Evolutionary conservation across 2,888 invertebrate genomes (phyloP).

Genomic region (Glaucopsyche alexis): DNA sequence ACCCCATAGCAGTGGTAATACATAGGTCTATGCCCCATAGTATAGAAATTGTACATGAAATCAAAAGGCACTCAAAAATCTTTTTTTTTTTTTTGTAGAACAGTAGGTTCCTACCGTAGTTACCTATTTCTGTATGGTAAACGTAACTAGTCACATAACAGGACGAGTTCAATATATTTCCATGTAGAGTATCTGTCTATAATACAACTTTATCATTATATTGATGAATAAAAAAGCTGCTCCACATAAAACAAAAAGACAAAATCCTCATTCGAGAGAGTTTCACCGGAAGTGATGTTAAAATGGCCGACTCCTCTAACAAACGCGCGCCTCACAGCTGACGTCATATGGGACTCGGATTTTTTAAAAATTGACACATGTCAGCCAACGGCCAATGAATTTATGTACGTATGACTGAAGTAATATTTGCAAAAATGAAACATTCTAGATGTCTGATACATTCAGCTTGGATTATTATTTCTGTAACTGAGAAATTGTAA

Average conservation of each 20-base stretch:
- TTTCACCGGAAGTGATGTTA: constrained; percentile 21
- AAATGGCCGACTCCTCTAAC: constrained; percentile 25
- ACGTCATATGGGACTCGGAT: constrained; percentile 19
- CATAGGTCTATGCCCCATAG: too few relatives aligned
- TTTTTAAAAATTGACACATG: constrained; percentile 19
- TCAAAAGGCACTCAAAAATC: too few relatives aligned
- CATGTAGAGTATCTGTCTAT: not conserved
- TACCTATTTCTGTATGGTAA: too few relatives aligned
- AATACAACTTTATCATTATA: not conserved
- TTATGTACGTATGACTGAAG: not conserved
- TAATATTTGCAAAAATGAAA: not conserved
- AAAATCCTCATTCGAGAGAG: constrained; percentile 18
- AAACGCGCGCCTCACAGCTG: constrained; percentile 26
- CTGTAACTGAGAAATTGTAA: too few relatives aligned
- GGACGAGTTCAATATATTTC: not conserved
- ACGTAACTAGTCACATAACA: not conserved
- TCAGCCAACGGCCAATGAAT: constrained; percentile 7
- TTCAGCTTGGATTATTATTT: too few relatives aligned
- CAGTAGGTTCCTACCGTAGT: too few relatives aligned
- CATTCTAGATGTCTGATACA: too few relatives aligned
- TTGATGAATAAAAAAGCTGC: not conserved
- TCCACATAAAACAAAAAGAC: constrained; percentile 13
- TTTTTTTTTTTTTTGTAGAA: too few relatives aligned
- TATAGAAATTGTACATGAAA: too few relatives aligned
- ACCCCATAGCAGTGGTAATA: too few relatives aligned